Evolutionary conservation across 2,797 vertebrate species (phyloP).

Genomic region (Mus spretus): DNA sequence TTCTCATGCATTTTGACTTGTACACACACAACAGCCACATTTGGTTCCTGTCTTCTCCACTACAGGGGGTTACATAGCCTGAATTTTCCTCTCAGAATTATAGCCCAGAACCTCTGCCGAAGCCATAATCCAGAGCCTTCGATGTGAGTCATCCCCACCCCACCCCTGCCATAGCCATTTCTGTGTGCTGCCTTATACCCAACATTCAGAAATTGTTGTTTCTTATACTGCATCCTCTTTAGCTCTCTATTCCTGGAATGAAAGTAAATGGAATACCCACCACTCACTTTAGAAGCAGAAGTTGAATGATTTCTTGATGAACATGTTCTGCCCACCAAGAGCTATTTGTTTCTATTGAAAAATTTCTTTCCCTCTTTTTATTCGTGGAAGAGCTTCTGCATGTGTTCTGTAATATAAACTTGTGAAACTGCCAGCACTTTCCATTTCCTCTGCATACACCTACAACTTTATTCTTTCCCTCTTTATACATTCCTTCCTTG

Average conservation of each 20-base stretch:
- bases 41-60: neutral
- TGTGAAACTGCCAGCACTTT: conserved; percentile 32
- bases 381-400: conserved; percentile 41
- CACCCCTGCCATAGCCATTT: neutral
- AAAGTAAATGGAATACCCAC: neutral
- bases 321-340: conserved; percentile 19
- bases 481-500: conserved; percentile 43
- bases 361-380: conserved; percentile 36
- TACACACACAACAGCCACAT: neutral
- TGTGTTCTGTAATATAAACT: conserved; percentile 46
- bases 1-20: neutral
- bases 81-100: neutral
- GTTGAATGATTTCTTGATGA: conserved; percentile 45
- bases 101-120: neutral
- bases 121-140: neutral
- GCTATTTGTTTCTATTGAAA: conserved; percentile 50
- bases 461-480: conserved; percentile 48
- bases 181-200: neutral
- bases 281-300: conserved; percentile 33
- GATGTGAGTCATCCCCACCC: neutral
- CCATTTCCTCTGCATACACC: conserved; percentile 48
- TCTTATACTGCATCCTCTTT: neutral
- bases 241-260: neutral
- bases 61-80: neutral
- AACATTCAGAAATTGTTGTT: neutral